Evolutionary conservation across 1,140 invertebrate genomes (phyloP).

Genomic region (Phymorhynchus buccinoides): DNA sequence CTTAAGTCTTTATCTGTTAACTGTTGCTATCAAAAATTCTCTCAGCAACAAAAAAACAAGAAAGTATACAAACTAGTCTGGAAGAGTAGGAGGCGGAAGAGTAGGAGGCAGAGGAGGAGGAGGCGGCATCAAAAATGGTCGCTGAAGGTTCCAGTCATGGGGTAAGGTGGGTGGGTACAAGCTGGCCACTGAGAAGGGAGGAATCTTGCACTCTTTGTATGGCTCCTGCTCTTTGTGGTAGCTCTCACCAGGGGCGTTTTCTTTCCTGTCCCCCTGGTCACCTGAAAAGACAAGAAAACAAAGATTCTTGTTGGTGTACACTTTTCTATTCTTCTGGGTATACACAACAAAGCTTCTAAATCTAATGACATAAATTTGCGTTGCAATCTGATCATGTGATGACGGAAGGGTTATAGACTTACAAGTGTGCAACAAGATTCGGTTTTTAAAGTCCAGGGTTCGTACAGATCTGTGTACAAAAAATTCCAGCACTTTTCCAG

Average conservation of each 20-base stretch:
- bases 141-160: neutral
- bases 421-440: too few species aligned
- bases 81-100: neutral
- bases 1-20: too few species aligned
- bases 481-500: too few species aligned
- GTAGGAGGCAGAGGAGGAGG: neutral
- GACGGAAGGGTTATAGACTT: too few species aligned
- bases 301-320: too few species aligned
- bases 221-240: neutral
- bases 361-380: too few species aligned
- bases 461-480: too few species aligned
- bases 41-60: neutral
- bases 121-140: neutral
- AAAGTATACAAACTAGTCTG: neutral
- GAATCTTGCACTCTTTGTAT: neutral
- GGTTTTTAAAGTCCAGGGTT: too few species aligned
- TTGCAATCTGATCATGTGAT: too few species aligned
- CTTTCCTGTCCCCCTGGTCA: neutral
- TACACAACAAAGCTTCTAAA: too few species aligned
- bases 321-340: too few species aligned
- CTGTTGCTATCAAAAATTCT: too few species aligned
- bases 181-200: neutral
- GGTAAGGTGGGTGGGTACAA: neutral
- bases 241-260: neutral
- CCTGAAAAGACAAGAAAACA: neutral